Percentiles rank a stretch among this genome's conserved stretches.
These are phyloP conservation scores for Mamestra brassicae DNA, from an alignment of 2,888 invertebrate genomes.

Conservation along the genomic window DNA sequence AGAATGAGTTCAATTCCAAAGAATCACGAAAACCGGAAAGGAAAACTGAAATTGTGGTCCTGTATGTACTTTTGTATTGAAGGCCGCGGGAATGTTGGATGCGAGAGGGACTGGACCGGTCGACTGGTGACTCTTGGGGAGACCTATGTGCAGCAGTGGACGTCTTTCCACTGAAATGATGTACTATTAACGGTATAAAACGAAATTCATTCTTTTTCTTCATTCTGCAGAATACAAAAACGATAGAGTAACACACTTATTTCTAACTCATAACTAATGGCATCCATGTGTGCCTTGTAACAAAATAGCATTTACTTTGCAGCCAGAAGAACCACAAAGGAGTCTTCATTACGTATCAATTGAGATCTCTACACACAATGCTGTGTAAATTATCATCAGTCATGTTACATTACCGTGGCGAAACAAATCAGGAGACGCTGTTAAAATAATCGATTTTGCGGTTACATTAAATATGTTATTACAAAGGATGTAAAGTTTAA, in stretches of 20 bases:
- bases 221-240: not conserved
- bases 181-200: too few species aligned
- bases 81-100: too few species aligned
- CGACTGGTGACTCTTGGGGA: too few species aligned
- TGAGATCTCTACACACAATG: conserved; percentile 51
- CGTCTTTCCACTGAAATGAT: too few species aligned
- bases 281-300: not conserved
- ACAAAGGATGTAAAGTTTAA: conserved; percentile 23
- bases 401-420: conserved; percentile 49
- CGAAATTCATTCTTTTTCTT: not conserved
- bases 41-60: not conserved
- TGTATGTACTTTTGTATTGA: too few species aligned
- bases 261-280: not conserved
- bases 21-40: not conserved
- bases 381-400: conserved; percentile 60
- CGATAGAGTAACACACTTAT: not conserved
- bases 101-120: too few species aligned
- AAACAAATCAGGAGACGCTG: conserved; percentile 50
- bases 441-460: conserved; percentile 52
- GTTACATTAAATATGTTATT: conserved; percentile 24
- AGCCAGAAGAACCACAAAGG: conserved; percentile 19
- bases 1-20: conserved; percentile 20
- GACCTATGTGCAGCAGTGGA: too few species aligned
- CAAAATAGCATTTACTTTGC: conserved; percentile 47
- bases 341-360: conserved; percentile 37